Base-by-base conservation (phyloP, 2,888 invertebrate species). In the Leptinotarsa rubiginosa region DNA sequence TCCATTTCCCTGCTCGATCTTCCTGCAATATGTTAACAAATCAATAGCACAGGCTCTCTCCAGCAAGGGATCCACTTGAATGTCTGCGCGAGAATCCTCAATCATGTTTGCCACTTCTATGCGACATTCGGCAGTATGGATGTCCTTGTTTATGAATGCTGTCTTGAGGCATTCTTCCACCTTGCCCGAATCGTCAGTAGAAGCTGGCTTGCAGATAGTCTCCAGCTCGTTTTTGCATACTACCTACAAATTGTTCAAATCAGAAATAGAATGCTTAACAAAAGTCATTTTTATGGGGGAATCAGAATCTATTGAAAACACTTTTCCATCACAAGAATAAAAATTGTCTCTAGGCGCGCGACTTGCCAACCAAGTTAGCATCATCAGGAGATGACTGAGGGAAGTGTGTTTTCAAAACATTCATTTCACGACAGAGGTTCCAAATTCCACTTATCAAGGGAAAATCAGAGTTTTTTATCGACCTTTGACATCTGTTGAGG, bases 131-230 rank as follows among this genome's bases (percentile, higher is more conserved):
- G 91, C 91, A 49, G 93, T 93, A 77, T 92, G 92, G 70, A 96
- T 93, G 85, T 91, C 91, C 79, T 92, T 93, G 81, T 92, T 91
- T 73, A 95, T 89, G 72, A 96, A 92, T 16, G 95, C 93, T 81
- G 92, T 92, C 88, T 98, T 98, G 52, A 99, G 89, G 88, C 99
- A 99, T 88, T 98, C 98, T 87, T 97, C 95, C 0, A 95, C 93
- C 87, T 91, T 88, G 15, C 92, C 92, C 54, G 87, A 88, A 72
- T 88, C 88, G 3, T 91, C 91, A 7, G 90, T 89, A 66, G 89
- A 88, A 31, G 88, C 89, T 15, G 88, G 85, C 73, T 89, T 87
- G 86, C 93, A 93, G 76, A 93, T 90, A 2, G 92, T 91, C 82
- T 92, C 90, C 81, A 93, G 91, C 88, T 93, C 93, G 10, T 91